phyloP scores from a whole-genome alignment of 2,113 vertebrate species.

The Odontesthes bonariensis region DNA sequence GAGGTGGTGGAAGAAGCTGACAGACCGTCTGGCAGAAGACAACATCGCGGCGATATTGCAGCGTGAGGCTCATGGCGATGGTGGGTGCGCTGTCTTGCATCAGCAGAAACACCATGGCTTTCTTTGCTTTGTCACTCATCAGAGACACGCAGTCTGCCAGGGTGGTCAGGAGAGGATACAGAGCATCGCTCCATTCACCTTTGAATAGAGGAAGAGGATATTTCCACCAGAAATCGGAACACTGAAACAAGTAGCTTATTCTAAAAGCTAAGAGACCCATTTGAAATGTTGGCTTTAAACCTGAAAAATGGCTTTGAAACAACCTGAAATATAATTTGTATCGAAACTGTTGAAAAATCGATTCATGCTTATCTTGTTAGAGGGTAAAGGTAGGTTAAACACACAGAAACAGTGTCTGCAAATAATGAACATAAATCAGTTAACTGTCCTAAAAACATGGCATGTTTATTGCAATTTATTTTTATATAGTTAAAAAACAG shows the following conservation, averaged over 20 bases:
- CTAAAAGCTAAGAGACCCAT: not conserved
- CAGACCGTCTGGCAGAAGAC: conserved; percentile 98
- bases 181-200: conserved; percentile 97
- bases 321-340: not conserved
- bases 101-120: conserved; percentile 96
- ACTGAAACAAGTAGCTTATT: not conserved
- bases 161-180: conserved; percentile 94
- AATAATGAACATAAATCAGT: not conserved
- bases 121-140: conserved; percentile 99
- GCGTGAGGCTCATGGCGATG: conserved; percentile 91
- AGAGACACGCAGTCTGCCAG: conserved; percentile 95
- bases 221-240: not conserved
- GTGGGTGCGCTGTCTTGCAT: conserved; percentile 98
- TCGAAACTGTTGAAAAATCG: too few species aligned
- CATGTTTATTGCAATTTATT: too few species aligned
- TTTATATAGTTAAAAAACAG: too few species aligned
- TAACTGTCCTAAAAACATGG: too few species aligned
- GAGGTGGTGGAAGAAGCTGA: not conserved
- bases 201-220: not conserved
- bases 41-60: conserved; percentile 97
- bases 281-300: not conserved
- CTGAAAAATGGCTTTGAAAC: not conserved
- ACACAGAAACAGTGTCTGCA: conserved; percentile 2
- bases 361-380: too few species aligned
- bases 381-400: not conserved